Evolutionary conservation across 2,888 invertebrate genomes (phyloP), one percentile per base, ranked within the genome.

Genomic region (Chymomyza procnemis): DNA sequence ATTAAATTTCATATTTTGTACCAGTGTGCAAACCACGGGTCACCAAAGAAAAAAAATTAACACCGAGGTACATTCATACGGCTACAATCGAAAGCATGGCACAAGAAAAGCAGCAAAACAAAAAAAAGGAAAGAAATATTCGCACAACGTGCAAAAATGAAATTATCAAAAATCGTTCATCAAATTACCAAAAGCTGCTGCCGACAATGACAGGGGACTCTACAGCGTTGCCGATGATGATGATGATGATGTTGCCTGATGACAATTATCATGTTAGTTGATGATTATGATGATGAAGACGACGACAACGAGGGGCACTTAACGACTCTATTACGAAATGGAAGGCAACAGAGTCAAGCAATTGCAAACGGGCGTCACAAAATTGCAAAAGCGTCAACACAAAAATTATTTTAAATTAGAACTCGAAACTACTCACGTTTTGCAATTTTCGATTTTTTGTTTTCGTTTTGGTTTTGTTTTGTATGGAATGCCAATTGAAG

Each of bases 81-180:
- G 22, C 16, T 54, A 47, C 46, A 58, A 12, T 30, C 48, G 46
- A 30, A 48, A 57, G 64, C 64, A 67, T 58, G 74, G 68, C 63
- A 62, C 68, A 68, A 64, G 46, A 46, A 71, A 56, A 57, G n/a
- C n/a, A n/a, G n/a, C n/a, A n/a, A n/a, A n/a, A n/a, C n/a, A 64
- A 50, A 64, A 22, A 22, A 56, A 41, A 57, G 22, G 57, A 57
- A 52, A 41, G 19, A 50, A 18, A 66, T 19, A 61, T 63, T 34
- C 26, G 55, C 46, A 61, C 78, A 84, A 84, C 87, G 79, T 86
- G 86, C 85, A 81, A 87, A 81, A 75, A 76, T 87, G 76, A 88
- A 88, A 87, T 85, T 88, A 85, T 85, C 84, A 85, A 85, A 85
- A 85, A 88, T 85, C 88, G 88, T 85, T 85, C 88, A 85, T 85